These are phyloP conservation scores for Laupala kohalensis DNA, from an alignment of 1,140 invertebrate genomes.

Conservation along the genomic window DNA sequence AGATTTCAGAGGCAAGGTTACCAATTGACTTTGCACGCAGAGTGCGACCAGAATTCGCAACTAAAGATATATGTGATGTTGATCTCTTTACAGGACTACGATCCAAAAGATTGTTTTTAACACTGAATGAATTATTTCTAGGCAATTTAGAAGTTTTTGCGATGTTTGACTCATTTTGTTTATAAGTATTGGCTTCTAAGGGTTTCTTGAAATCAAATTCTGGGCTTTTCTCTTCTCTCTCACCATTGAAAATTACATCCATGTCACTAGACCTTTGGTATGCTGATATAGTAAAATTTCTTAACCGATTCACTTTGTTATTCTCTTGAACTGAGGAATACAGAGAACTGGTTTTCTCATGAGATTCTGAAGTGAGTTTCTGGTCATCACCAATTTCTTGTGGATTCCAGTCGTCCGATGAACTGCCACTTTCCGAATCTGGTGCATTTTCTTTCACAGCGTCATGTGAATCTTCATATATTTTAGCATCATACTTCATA, in stretches of 20 bases:
- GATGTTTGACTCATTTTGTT: background rate
- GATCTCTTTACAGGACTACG: slow-evolving; percentile 25
- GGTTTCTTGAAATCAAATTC: slow-evolving; percentile 14
- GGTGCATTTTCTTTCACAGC: background rate
- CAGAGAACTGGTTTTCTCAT: background rate
- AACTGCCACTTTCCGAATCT: background rate
- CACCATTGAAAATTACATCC: slow-evolving; percentile 26
- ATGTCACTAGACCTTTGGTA: slow-evolving; percentile 26
- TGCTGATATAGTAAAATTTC: slow-evolving; percentile 32
- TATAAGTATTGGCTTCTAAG: background rate
- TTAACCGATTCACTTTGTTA: slow-evolving; percentile 22
- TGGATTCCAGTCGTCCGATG: background rate
- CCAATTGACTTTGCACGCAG: slow-evolving; percentile 7
- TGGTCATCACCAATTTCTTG: background rate
- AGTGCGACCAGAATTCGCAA: slow-evolving; percentile 14
- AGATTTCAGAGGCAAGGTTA: background rate
- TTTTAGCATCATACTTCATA: background rate
- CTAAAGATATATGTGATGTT: slow-evolving; percentile 26
- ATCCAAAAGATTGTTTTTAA: slow-evolving; percentile 16
- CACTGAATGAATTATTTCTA: slow-evolving; percentile 23
- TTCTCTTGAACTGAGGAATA: background rate
- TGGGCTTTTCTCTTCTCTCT: slow-evolving; percentile 11
- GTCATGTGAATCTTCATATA: background rate
- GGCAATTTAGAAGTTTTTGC: slow-evolving; percentile 12
- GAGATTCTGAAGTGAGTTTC: too few relatives aligned